Evolutionary conservation across 2,113 vertebrate genomes (phyloP), one percentile per base, ranked within the genome.

Genomic region (Thomomys bottae): DNA sequence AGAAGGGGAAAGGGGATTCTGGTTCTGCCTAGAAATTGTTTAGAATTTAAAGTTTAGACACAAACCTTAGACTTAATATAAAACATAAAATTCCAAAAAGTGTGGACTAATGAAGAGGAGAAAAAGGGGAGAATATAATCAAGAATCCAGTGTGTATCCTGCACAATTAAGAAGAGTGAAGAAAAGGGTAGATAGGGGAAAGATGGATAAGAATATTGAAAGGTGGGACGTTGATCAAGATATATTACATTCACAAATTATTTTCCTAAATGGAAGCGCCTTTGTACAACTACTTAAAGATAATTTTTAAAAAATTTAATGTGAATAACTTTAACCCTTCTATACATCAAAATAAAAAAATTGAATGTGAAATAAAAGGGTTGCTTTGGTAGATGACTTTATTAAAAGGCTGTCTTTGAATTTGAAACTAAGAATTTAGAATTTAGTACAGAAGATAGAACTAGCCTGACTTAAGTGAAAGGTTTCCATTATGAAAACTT

Each of bases 351-450:
- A n/a, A n/a, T 49, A 49, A 49, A 49, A 49, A 49, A 11, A 11
- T 49, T 49, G 84, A 90, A 70, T 15, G 1, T 78, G 8, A 6
- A n/a, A 45, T 87, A 49, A 36, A 78, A 64, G 67, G 18, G 7
- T 78, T 88, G 12, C 61, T 54, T 32, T 20, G 54, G 21, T 30
- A 75, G 49, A 79, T 70, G 30, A 64, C 61, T 26, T 91, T 78
- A 26, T 71, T 61, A 71, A 85, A 83, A 57, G 9, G 26, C 36
- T 72, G 17, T 67, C 24, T 61, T 67, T 63, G 10, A 72, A 68
- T 88, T 63, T 67, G 87, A 92, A 94, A 77, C 20, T 32, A 32
- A 83, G 28, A 32, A 8, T 76, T 82, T 86, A 64, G 63, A 67
- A 30, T 68, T 45, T 42, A 40, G 30, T 45, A 11, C 45, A 10